Percentiles rank a stretch among this genome's conserved stretches.
phyloP scores from a whole-genome alignment of 2,888 invertebrate species.

The Aquatica leii region DNA sequence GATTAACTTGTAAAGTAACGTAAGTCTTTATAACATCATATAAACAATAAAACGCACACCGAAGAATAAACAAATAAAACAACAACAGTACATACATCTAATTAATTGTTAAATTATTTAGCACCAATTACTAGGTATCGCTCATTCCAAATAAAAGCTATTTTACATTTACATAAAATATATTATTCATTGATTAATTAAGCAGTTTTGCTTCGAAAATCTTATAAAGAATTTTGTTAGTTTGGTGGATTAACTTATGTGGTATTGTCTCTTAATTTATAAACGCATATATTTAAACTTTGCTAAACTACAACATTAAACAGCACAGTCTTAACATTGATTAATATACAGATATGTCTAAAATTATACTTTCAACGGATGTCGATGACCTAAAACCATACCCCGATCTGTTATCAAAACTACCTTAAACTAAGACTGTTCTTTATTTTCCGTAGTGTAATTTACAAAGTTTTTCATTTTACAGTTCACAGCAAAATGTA shows the following conservation, averaged over 20 bases:
- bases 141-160: background rate
- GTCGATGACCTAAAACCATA: conserved; percentile 18
- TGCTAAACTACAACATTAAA: conserved; percentile 35
- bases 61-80: background rate
- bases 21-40: no score
- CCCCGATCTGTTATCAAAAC: conserved; percentile 24
- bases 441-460: conserved; percentile 14
- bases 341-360: conserved; percentile 44
- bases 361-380: conserved; percentile 25
- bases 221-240: no score
- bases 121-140: background rate
- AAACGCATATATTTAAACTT: conserved; percentile 16
- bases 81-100: background rate
- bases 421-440: conserved; percentile 18
- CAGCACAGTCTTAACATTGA: conserved; percentile 43
- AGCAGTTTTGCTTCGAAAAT: no score
- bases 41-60: background rate
- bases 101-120: background rate
- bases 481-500: conserved; percentile 15
- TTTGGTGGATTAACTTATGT: background rate
- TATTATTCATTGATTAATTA: no score
- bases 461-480: conserved; percentile 4
- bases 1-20: no score
- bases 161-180: no score
- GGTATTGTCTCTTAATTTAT: conserved; percentile 25